A percentile compares a stretch with the other conserved stretches of the same genome.
phyloP scores from a whole-genome alignment of 2,888 invertebrate genomes.

The Parelbella ahira region DNA sequence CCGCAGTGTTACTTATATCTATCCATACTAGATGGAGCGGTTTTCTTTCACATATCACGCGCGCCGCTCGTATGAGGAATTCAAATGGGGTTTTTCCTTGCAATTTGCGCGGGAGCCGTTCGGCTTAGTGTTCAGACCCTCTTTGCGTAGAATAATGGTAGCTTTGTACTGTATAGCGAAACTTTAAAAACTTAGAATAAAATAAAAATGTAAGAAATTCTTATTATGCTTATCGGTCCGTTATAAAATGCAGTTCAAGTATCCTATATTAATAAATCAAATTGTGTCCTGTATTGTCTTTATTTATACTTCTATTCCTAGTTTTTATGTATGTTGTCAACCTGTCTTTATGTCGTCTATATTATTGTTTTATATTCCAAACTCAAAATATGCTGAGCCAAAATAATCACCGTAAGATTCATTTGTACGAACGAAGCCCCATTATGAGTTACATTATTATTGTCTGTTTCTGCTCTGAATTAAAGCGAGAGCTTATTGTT shows the following conservation, averaged over 20 bases:
- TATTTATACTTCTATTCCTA: no score
- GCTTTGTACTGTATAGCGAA: conserved; percentile 8
- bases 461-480: conserved; percentile 2
- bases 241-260: no score
- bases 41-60: conserved; percentile 19
- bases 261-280: no score
- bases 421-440: background rate
- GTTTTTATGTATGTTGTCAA: no score
- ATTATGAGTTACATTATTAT: conserved; percentile 8
- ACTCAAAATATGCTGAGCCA: background rate
- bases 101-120: conserved; percentile 17
- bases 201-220: no score
- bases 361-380: background rate
- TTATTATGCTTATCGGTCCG: no score
- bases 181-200: background rate
- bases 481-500: background rate
- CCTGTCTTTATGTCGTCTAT: no score
- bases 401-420: background rate
- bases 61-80: conserved; percentile 20
- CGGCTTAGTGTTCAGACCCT: conserved; percentile 13
- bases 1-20: background rate
- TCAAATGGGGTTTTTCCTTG: conserved; percentile 20
- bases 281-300: no score
- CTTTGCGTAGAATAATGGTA: conserved; percentile 3
- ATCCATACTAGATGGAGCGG: conserved; percentile 5